These are phyloP conservation scores for Anhinga anhinga DNA, from an alignment of 2,113 vertebrate genomes.

Conservation along the genomic window DNA sequence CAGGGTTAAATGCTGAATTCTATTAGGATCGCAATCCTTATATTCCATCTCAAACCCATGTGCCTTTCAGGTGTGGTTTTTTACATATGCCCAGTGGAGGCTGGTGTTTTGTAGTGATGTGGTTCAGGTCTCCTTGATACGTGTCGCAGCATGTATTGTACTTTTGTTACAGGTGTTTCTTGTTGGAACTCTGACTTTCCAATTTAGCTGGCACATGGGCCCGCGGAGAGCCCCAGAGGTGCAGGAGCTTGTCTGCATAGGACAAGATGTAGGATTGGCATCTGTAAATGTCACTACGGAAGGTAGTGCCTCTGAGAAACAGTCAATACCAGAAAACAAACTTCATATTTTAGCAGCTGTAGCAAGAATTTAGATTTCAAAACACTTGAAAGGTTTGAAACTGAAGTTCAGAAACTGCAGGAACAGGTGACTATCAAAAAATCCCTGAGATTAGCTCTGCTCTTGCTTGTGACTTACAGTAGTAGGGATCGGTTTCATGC, in stretches of 20 bases:
- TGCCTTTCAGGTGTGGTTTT: background rate
- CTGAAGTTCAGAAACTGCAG: background rate
- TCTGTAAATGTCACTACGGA: background rate
- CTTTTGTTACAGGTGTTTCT: background rate
- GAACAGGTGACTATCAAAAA: background rate
- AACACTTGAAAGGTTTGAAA: background rate
- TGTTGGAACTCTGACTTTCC: background rate
- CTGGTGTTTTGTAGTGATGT: background rate
- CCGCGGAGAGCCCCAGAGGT: background rate
- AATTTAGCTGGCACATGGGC: background rate
- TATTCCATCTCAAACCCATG: background rate
- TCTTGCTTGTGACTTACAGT: background rate
- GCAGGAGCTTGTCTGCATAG: background rate
- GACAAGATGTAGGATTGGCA: background rate
- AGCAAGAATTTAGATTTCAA: background rate
- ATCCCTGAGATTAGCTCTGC: background rate
- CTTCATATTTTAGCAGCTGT: background rate
- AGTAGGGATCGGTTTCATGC: background rate
- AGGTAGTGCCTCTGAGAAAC: background rate
- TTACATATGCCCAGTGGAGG: background rate
- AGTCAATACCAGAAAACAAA: background rate
- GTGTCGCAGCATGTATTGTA: rapidly evolving
- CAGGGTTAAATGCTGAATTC: background rate
- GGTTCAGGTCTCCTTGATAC: background rate
- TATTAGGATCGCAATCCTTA: background rate